Conservation (phyloP, 2,888 invertebrate species). For the Eubasilissa splendida region DNA sequence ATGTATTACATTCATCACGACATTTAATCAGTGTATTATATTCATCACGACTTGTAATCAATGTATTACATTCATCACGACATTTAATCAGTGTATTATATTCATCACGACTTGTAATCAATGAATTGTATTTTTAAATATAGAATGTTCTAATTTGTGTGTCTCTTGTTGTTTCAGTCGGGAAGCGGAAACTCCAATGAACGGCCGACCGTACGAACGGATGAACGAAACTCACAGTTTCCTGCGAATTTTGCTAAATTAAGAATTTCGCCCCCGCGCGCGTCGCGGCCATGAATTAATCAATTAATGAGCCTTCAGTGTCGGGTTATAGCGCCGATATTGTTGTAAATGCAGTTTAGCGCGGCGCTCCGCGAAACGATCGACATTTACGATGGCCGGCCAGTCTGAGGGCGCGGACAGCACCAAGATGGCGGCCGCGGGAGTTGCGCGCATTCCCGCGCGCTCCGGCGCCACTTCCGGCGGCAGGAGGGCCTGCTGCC, state of each 20-base stretch:
- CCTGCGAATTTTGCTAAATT: conserved; percentile 1
- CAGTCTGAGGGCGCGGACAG: conserved; percentile 11
- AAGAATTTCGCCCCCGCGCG: neutral
- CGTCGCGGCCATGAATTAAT: too few species aligned
- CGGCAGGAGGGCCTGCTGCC: conserved; percentile 4
- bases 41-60: too few species aligned
- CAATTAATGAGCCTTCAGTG: too few species aligned
- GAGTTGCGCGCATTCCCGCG: neutral
- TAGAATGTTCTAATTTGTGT: neutral
- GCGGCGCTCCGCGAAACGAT: neutral
- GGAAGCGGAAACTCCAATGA: conserved; percentile 20
- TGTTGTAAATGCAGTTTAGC: conserved; percentile 22
- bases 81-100: too few species aligned
- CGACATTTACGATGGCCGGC: conserved; percentile 37
- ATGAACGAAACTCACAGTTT: neutral
- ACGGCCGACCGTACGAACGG: neutral
- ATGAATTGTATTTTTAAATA: too few species aligned
- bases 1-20: too few species aligned
- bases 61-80: too few species aligned
- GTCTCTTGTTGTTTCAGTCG: conserved; percentile 4
- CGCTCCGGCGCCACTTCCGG: conserved; percentile 5
- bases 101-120: too few species aligned
- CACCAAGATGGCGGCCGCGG: conserved; percentile 21
- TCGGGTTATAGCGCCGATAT: too few species aligned
- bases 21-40: too few species aligned